A percentile compares a stretch with the other conserved stretches of the same genome.
These are phyloP conservation scores for Physeter macrocephalus DNA, from an alignment of 2,113 vertebrate genomes.

Conservation along the genomic window DNA sequence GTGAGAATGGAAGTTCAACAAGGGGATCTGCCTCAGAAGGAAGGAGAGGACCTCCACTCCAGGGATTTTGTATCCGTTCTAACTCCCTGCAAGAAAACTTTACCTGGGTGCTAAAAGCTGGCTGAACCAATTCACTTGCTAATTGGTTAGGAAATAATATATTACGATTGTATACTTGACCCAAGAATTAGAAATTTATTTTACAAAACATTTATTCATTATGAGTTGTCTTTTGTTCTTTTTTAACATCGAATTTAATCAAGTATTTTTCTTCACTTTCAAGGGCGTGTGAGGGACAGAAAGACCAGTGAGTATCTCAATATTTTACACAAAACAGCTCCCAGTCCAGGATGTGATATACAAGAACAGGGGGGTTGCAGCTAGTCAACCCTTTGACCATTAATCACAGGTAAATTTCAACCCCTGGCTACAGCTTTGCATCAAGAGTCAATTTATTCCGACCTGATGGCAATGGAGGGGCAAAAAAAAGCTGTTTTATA, in stretches of 20 bases:
- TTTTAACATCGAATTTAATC: not conserved
- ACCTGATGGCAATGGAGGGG: conserved; percentile 56
- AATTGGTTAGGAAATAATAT: conserved; percentile 23
- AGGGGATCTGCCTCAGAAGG: not conserved
- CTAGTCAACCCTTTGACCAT: conserved; percentile 59
- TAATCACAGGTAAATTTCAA: conserved; percentile 74
- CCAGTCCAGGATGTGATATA: conserved; percentile 58
- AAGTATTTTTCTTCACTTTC: conserved; percentile 59
- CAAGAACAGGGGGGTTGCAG: conserved; percentile 16
- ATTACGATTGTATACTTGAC: not conserved
- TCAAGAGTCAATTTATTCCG: conserved; percentile 73
- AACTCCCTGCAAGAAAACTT: not conserved
- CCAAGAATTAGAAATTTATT: not conserved
- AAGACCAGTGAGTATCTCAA: conserved; percentile 58
- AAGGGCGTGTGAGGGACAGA: conserved; percentile 68
- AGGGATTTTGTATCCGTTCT: not conserved
- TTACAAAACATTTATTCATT: conserved; percentile 18
- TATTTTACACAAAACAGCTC: conserved; percentile 72
- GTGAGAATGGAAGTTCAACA: not conserved
- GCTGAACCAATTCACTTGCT: not conserved
- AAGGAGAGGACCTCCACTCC: not conserved
- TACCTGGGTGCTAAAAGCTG: not conserved
- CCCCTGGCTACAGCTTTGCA: conserved; percentile 71
- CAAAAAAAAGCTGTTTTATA: conserved; percentile 66
- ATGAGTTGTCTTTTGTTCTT: not conserved